These are phyloP conservation scores for Exephanes ischioxanthus DNA, from an alignment of 2,888 invertebrate species.

Conservation along the genomic window DNA sequence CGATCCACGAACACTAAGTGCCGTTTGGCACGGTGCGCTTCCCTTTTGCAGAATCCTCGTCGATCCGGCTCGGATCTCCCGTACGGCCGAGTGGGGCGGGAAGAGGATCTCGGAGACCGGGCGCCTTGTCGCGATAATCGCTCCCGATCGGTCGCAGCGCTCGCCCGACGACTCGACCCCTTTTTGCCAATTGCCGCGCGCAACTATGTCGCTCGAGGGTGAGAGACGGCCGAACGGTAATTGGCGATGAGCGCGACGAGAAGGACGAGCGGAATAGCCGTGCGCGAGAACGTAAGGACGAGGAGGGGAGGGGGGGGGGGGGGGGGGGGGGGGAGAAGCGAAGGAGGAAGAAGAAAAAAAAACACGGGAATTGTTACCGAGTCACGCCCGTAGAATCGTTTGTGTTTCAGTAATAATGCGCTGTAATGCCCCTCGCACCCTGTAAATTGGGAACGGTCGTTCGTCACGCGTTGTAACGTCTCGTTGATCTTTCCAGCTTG, in stretches of 20 bases:
- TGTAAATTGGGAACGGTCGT: constrained; percentile 62
- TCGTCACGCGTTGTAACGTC: constrained; percentile 54
- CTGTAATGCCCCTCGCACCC: constrained; percentile 69
- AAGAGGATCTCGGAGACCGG: constrained; percentile 37
- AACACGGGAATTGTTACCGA: constrained; percentile 59
- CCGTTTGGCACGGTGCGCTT: constrained; percentile 24
- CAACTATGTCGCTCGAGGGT: constrained; percentile 68
- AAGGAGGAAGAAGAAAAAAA: constrained; percentile 31
- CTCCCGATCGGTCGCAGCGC: constrained; percentile 56
- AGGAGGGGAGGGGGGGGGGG: constrained; percentile 1
- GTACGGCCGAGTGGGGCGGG: constrained; percentile 3
- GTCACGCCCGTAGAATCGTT: constrained; percentile 73
- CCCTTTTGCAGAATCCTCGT: constrained; percentile 58
- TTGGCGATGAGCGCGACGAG: constrained; percentile 74
- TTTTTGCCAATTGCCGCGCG: constrained; percentile 67
- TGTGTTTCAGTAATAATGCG: constrained; percentile 62
- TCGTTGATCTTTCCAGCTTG: constrained; percentile 55
- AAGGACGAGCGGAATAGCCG: constrained; percentile 30
- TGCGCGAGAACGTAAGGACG: constrained; percentile 47
- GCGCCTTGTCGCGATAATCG: constrained; percentile 65
- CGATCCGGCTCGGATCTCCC: constrained; percentile 43
- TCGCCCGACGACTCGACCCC: constrained; percentile 53
- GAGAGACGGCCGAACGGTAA: constrained; percentile 68
- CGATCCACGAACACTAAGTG: constrained; percentile 53
- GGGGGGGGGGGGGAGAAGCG: background rate